Percentiles rank a stretch among this genome's conserved stretches.
These are phyloP conservation scores for Serilophus lunatus DNA, from an alignment of 2,113 vertebrate genomes.

Conservation along the genomic window DNA sequence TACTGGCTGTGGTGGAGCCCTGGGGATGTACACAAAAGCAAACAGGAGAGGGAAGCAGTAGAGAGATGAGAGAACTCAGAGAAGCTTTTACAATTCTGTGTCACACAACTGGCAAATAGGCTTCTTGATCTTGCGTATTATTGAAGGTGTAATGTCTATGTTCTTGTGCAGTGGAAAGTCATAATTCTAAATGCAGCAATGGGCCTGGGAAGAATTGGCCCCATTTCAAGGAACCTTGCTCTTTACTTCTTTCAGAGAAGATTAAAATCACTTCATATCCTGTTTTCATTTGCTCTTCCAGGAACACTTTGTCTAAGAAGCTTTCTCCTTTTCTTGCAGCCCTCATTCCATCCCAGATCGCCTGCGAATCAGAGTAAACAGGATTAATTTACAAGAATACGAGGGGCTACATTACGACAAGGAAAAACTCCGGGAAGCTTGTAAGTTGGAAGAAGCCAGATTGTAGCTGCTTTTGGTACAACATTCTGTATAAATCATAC, in stretches of 20 bases:
- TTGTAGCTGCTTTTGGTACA: background rate
- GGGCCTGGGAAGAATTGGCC: background rate
- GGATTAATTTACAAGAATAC: slow-evolving; percentile 92
- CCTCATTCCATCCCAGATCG: slow-evolving; percentile 93
- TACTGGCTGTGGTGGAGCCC: background rate
- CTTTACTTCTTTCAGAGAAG: background rate
- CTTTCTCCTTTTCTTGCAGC: slow-evolving; percentile 74
- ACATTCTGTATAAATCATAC: background rate
- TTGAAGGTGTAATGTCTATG: background rate
- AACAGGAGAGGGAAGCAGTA: background rate
- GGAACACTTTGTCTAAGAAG: background rate
- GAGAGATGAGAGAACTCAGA: background rate
- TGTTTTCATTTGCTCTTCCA: background rate
- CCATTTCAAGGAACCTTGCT: background rate
- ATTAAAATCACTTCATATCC: background rate
- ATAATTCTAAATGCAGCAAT: background rate
- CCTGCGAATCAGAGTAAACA: slow-evolving; percentile 92
- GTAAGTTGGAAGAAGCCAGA: slow-evolving; percentile 76
- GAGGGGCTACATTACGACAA: slow-evolving; percentile 95
- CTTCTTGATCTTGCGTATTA: background rate
- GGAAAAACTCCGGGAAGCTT: slow-evolving; percentile 92
- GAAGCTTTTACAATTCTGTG: background rate
- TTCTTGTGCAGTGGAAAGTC: background rate
- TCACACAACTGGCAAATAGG: background rate
- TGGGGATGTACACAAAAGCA: background rate